Evolutionary conservation across 2,113 vertebrate genomes (phyloP).

Genomic region (Grantiella picta): DNA sequence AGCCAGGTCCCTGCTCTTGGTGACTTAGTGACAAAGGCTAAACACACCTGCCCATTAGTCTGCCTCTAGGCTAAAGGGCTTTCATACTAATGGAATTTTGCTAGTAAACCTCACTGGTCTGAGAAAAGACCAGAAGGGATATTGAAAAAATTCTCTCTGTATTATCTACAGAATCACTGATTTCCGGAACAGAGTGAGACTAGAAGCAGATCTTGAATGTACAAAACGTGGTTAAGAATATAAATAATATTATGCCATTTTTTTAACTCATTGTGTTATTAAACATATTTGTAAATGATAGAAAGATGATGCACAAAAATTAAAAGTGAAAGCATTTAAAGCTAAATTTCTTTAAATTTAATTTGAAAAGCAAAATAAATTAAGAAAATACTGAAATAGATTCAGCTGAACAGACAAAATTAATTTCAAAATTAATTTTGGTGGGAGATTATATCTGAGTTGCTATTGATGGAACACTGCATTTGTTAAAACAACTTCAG

Average conservation of each 20-base stretch:
- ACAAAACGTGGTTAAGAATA: background rate
- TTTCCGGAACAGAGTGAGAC: background rate
- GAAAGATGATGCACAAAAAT: background rate
- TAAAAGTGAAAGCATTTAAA: background rate
- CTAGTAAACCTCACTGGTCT: background rate
- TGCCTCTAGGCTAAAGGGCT: background rate
- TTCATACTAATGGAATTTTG: background rate
- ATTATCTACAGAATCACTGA: background rate
- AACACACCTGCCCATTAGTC: background rate
- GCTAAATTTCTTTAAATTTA: background rate
- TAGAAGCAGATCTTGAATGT: background rate
- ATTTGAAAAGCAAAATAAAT: background rate
- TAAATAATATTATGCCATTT: background rate
- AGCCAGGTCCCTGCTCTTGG: background rate
- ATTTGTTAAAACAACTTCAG: background rate
- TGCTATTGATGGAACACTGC: background rate
- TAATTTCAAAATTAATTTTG: background rate
- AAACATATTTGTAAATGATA: background rate
- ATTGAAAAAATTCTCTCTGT: background rate
- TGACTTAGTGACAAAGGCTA: background rate
- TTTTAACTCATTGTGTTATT: background rate
- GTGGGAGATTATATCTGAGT: background rate
- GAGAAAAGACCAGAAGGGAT: background rate
- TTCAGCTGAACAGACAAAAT: background rate
- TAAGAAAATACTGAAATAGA: background rate